Evolutionary conservation across 2,113 vertebrate genomes (phyloP), one percentile per base, ranked within the genome.

Genomic region (Hemibagrus wyckioides): DNA sequence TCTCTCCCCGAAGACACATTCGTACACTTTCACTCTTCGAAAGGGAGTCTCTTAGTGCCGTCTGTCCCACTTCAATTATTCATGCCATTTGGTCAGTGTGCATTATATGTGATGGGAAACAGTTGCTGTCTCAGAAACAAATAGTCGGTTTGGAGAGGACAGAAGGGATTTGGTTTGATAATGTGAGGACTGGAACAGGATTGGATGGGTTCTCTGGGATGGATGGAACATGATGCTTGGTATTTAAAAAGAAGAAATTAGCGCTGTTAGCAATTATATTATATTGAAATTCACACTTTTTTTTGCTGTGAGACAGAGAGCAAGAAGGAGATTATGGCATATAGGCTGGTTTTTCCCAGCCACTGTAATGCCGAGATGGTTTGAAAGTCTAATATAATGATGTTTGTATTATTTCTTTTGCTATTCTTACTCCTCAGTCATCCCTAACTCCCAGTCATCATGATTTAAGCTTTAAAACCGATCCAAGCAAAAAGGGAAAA

Each of bases 101-200:
- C 92, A 94, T 95, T 95, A 94, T 88, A 88, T 76, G 89, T 94
- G 92, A 95, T 94, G 94, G 93, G 92, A 93, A 94, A 93, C 92
- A 91, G 89, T 92, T 91, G 92, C 84, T 79, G 86, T 80, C 80
- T 69, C 30, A 17, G 85, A 85, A 67, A 89, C 82, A 85, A 36
- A 75, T 81, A 83, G 88, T 90, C 87, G 92, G 88, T 57, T 54
- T 52, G 76, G 89, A 91, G 85, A 82, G 89, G 91, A 63, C 84
- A 79, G 85, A 28, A 80, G 63, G 76, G 30, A 56, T 67, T 69
- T 25, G 48, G 77, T 67, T 65, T 28, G 54, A 52, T 44, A 79
- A 75, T 30, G 83, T 57, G 69, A 57, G 36, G 56, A 19, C n/a
- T 36, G 19, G 48, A 90, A 86, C 65, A 33, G 41, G 44, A 54